Evolutionary conservation across 2,797 vertebrate genomes (phyloP).

Genomic region (Ara ararauna): DNA sequence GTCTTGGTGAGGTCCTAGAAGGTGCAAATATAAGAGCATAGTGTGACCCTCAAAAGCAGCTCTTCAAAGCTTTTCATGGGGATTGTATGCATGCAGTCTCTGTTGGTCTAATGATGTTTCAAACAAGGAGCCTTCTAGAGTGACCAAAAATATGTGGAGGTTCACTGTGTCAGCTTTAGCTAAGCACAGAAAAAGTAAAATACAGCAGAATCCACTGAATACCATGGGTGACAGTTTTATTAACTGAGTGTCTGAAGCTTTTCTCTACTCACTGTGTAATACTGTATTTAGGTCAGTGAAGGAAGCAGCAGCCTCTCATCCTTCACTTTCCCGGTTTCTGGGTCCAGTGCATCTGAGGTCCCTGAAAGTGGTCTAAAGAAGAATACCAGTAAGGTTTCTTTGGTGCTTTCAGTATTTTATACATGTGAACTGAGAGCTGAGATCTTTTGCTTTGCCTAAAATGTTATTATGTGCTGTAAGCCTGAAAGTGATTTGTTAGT

Average conservation of each 20-base stretch:
- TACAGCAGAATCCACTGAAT: neutral
- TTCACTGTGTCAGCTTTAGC: neutral
- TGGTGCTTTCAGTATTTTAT: neutral
- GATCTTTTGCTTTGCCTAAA: neutral
- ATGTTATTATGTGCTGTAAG: neutral
- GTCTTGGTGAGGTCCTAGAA: neutral
- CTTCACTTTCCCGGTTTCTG: conserved; percentile 77
- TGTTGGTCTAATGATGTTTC: neutral
- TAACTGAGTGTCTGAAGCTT: neutral
- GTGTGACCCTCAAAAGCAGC: neutral
- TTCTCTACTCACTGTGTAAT: neutral
- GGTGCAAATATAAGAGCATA: neutral
- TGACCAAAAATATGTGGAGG: neutral
- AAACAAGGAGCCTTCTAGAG: neutral
- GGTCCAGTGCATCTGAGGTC: conserved; percentile 73
- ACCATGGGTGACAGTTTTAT: neutral
- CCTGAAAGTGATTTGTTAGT: neutral
- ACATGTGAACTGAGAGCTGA: neutral
- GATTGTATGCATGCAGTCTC: neutral
- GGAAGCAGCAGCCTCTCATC: conserved; percentile 78
- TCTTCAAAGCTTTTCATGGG: neutral
- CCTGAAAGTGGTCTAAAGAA: conserved; percentile 78
- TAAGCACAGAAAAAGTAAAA: neutral
- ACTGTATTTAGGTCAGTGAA: conserved; percentile 77
- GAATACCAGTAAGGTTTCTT: conserved; percentile 83